Evolutionary conservation across 2,888 invertebrate species (phyloP), one percentile per base, ranked within the genome.

Genomic region (Erebia ligea): DNA sequence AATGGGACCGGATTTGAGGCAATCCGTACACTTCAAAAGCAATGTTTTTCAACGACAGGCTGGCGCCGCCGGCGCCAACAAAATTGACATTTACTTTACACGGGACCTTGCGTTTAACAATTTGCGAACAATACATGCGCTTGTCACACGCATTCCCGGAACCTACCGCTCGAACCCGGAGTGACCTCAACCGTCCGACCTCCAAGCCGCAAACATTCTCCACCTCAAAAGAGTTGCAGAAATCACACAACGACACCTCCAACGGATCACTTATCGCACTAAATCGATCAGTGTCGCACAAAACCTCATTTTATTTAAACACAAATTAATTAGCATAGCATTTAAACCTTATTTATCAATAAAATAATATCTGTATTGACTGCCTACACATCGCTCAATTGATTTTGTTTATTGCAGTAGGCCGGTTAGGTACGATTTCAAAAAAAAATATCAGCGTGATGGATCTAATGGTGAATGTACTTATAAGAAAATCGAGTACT

Each of bases 1-100:
- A 75, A 74, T 68, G 63, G 62, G 71, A 73, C 69, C 72, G 74
- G 71, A 77, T 76, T 77, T 75, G 74, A 76, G 77, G 77, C 78
- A 75, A 73, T 72, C 67, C 68, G 74, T 69, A 67, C 73, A 72
- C 74, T 75, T 73, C 72, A 76, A 71, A 75, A 78, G 73, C 73
- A 73, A 73, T 77, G 74, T 75, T 72, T 34, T 76, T 73, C 73
- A 73, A 75, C 79, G 78, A 68, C 82, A 78, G 82, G 82, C 78
- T 82, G 84, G 86, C 89, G 88, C 87, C 83, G 86, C 87, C 83
- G 86, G 86, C 88, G 87, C 85, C 86, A 80, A 75, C 78, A 78
- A 80, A 82, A 81, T 79, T 92, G 91, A 91, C 91, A 92, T 92
- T 92, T 91, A 82, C 83, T 92, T 92, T 91, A 82, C 83, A 84